A percentile compares a stretch with the other conserved stretches of the same genome.
phyloP scores from a whole-genome alignment of 2,113 vertebrate species.

The Forbesichthys papilliferus region DNA sequence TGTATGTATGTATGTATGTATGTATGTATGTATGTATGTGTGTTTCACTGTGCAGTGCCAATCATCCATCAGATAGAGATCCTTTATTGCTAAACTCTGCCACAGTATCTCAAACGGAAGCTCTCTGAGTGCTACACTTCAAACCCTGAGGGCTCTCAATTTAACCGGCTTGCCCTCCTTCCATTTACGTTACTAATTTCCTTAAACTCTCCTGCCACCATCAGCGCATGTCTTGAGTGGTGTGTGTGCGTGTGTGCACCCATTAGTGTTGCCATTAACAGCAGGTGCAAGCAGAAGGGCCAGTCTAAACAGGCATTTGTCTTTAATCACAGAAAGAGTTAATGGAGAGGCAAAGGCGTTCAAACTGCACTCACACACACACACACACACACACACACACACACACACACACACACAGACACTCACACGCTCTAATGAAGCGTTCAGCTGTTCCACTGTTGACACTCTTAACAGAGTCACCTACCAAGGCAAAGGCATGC shows the following conservation, averaged over 20 bases:
- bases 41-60: too few relatives aligned
- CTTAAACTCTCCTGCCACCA: constrained; percentile 4
- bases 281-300: constrained; percentile 51
- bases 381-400: too few relatives aligned
- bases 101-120: not conserved
- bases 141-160: constrained; percentile 20
- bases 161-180: constrained; percentile 38
- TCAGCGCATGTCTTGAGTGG: too few relatives aligned
- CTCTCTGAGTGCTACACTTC: constrained; percentile 1
- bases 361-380: constrained; percentile 10
- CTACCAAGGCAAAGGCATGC: not conserved
- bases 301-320: constrained; percentile 48
- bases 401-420: too few relatives aligned
- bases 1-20: too few relatives aligned
- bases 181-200: constrained; percentile 23
- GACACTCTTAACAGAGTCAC: not conserved
- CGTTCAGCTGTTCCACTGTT: constrained; percentile 19
- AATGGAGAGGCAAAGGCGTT: constrained; percentile 30
- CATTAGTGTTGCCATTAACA: constrained; percentile 54
- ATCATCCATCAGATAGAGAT: too few relatives aligned
- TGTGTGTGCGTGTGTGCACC: constrained; percentile 21
- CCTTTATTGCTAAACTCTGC: too few relatives aligned
- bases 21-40: too few relatives aligned
- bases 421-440: constrained; percentile 25
- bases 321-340: constrained; percentile 42